Conservation (phyloP, 2,113 vertebrate species). For the Podilymbus podiceps region DNA sequence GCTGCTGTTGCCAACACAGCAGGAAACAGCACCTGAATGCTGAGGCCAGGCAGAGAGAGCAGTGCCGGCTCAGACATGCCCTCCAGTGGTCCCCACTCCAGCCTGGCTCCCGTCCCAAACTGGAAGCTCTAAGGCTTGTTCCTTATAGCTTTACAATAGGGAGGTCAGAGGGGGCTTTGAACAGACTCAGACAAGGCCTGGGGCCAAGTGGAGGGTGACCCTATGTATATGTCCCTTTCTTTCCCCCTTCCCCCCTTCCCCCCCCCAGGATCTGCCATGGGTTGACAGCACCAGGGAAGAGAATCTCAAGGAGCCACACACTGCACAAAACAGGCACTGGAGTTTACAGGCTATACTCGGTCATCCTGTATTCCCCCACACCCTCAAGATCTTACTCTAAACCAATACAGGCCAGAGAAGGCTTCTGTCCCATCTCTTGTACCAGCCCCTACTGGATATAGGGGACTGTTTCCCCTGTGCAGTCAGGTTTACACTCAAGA, state of each 20-base stretch:
- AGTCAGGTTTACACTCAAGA: background rate
- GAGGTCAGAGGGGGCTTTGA: background rate
- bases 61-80: background rate
- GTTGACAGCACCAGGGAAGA: background rate
- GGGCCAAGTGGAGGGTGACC: background rate
- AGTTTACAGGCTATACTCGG: background rate
- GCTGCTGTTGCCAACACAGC: background rate
- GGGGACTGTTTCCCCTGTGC: background rate
- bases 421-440: background rate
- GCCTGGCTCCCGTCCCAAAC: background rate
- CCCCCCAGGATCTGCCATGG: background rate
- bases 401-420: background rate
- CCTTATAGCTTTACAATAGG: background rate
- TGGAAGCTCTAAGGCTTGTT: background rate
- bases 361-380: background rate
- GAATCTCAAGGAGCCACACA: background rate
- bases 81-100: conserved; percentile 14
- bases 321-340: background rate
- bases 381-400: background rate
- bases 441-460: background rate
- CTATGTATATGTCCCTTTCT: background rate
- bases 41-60: background rate
- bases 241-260: no score
- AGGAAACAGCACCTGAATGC: background rate
- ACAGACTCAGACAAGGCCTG: background rate